phyloP scores from a whole-genome alignment of 1,140 invertebrate species.

The Theocolax elegans region DNA sequence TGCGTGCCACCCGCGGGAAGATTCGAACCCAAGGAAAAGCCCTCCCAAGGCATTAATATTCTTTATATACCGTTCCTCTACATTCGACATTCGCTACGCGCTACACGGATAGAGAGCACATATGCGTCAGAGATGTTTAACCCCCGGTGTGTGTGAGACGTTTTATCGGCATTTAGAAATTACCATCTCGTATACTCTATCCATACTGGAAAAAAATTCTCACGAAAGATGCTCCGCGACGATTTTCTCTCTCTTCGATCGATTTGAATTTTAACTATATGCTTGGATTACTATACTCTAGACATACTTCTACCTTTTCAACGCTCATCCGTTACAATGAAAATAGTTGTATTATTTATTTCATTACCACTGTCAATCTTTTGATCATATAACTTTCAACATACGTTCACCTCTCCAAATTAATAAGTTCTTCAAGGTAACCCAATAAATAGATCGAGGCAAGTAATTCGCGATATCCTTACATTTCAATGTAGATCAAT shows the following conservation, averaged over 20 bases:
- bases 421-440: too few species aligned
- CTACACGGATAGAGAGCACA: background rate
- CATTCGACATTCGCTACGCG: constrained; percentile 11
- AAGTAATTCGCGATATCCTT: too few species aligned
- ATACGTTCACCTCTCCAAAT: too few species aligned
- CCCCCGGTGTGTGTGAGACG: constrained; percentile 26
- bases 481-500: too few species aligned
- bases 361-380: too few species aligned
- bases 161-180: constrained; percentile 35
- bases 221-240: constrained; percentile 17
- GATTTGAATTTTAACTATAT: too few species aligned
- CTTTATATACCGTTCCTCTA: constrained; percentile 9
- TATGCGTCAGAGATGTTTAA: background rate
- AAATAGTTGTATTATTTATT: too few species aligned
- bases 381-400: too few species aligned
- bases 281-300: background rate
- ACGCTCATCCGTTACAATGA: too few species aligned
- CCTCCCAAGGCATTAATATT: constrained; percentile 34
- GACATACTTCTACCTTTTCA: too few species aligned
- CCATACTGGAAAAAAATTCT: constrained; percentile 40
- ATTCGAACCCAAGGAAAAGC: background rate
- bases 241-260: too few species aligned
- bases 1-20: background rate
- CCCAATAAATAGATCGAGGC: too few species aligned
- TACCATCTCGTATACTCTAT: constrained; percentile 33